Evolutionary conservation across 2,113 vertebrate species (phyloP).

Genomic region (Enhydra lutris): DNA sequence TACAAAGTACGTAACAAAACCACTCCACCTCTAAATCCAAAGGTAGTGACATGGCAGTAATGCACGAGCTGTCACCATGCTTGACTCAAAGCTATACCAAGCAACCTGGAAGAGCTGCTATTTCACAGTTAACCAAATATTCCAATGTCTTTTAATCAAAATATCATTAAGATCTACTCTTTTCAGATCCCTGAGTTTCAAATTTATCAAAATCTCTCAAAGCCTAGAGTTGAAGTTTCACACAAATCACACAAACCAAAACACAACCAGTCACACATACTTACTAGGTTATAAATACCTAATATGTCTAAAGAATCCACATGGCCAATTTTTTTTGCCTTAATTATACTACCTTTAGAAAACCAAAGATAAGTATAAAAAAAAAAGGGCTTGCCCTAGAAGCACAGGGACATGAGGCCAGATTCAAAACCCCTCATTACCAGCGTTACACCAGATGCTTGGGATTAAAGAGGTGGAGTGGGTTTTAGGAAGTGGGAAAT

Average conservation of each 20-base stretch:
- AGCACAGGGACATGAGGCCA: background rate
- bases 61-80: background rate
- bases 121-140: slow-evolving; percentile 9
- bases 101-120: background rate
- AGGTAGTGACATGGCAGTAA: background rate
- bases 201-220: slow-evolving; percentile 12
- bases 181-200: slow-evolving; percentile 2
- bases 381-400: background rate
- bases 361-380: slow-evolving; percentile 12
- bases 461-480: background rate
- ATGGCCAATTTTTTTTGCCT: background rate
- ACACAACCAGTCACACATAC: background rate
- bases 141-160: background rate
- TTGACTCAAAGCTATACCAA: slow-evolving; percentile 7
- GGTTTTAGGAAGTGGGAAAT: background rate
- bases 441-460: background rate
- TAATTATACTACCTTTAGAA: slow-evolving; percentile 43
- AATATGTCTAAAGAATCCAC: background rate
- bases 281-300: background rate
- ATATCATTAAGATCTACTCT: slow-evolving; percentile 7
- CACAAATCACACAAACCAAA: slow-evolving; percentile 41
- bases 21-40: slow-evolving; percentile 8
- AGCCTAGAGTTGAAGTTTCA: background rate
- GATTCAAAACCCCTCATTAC: slow-evolving; percentile 31
- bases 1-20: background rate